These are phyloP conservation scores for Microctenopoma lineatum DNA, from an alignment of 2,797 vertebrate genomes.

Conservation along the genomic window DNA sequence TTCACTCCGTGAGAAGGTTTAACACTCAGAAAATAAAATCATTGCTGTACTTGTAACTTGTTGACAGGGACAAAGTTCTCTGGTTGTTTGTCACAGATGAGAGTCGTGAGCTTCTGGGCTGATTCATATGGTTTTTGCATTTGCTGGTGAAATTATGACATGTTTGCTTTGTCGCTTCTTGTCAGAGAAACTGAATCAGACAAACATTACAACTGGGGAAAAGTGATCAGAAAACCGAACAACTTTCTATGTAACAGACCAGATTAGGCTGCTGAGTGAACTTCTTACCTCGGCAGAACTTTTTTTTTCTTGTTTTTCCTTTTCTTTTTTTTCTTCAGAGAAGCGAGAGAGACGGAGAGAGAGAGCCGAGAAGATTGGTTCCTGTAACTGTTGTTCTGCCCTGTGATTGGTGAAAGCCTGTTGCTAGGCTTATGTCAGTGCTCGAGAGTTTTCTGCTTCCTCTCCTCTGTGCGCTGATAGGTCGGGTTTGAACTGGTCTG, in stretches of 20 bases:
- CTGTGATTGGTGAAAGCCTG: slow-evolving; percentile 87
- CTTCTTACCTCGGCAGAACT: slow-evolving; percentile 76
- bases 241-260: slow-evolving; percentile 53
- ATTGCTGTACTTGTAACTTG: slow-evolving; percentile 5
- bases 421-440: slow-evolving; percentile 91
- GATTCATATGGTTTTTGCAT: slow-evolving; percentile 60
- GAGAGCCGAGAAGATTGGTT: slow-evolving; percentile 80
- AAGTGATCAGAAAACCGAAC: slow-evolving; percentile 43
- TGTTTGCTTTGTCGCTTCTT: slow-evolving; percentile 45
- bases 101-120: slow-evolving; percentile 50
- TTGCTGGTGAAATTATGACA: slow-evolving; percentile 52
- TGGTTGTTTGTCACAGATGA: slow-evolving; percentile 61
- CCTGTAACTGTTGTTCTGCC: slow-evolving; percentile 85
- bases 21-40: neutral
- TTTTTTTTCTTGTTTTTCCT: slow-evolving; percentile 43
- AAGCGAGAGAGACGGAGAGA: slow-evolving; percentile 71
- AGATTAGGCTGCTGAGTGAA: slow-evolving; percentile 68
- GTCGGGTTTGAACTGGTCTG: slow-evolving; percentile 83
- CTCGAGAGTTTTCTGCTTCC: slow-evolving; percentile 75
- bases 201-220: slow-evolving; percentile 33
- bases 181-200: slow-evolving; percentile 40
- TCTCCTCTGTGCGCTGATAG: slow-evolving; percentile 79
- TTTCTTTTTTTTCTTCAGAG: slow-evolving; percentile 40
- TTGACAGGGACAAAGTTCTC: slow-evolving; percentile 45
- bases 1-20: slow-evolving; percentile 32